Percentiles rank a stretch among this genome's conserved stretches.
Evolutionary conservation across 2,113 vertebrate species (phyloP).

Genomic region (cattle (Bos taurus)): ARS-UCD2.0 NC_037332.1:18844501-18845000

Average conservation of each 20-base stretch:
- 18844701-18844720: neutral
- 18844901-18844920: constrained; percentile 36
- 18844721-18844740: neutral
- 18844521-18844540: neutral
- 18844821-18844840: neutral
- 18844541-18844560: neutral
- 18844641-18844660: neutral
- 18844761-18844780: neutral
- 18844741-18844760: neutral
- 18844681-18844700: neutral
- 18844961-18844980: neutral
- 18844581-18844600: neutral
- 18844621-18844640: neutral
- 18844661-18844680: neutral
- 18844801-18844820: neutral
- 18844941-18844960: neutral
- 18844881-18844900: constrained; percentile 30
- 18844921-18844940: constrained; percentile 17
- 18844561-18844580: neutral
- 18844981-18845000: neutral
- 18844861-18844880: constrained; percentile 42
- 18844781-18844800: neutral
- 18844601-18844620: neutral
- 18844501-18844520: neutral
- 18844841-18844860: constrained; percentile 7